These are phyloP conservation scores for Myiotriccus ornatus DNA, from an alignment of 2,797 vertebrate genomes.

Conservation along the genomic window DNA sequence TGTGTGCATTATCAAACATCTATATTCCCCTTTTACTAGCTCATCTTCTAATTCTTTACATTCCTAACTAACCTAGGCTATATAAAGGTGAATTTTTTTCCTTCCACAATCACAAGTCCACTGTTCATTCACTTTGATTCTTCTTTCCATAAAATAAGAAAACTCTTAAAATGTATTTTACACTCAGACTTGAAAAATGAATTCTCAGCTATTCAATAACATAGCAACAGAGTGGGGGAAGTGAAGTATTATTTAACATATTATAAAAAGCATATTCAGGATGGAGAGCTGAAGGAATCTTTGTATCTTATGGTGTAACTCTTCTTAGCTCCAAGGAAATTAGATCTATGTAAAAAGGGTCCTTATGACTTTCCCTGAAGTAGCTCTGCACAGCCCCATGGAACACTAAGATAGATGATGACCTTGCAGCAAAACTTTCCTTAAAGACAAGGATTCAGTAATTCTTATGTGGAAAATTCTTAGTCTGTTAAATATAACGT, in stretches of 20 bases:
- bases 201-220: neutral
- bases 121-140: neutral
- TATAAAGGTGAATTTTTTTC: neutral
- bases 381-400: neutral
- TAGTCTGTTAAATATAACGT: neutral
- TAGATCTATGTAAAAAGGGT: neutral
- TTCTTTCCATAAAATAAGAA: neutral
- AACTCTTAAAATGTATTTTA: neutral
- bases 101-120: neutral
- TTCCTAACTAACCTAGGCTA: accelerated
- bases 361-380: neutral
- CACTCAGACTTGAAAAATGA: neutral
- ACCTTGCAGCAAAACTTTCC: neutral
- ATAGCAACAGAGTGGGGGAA: neutral
- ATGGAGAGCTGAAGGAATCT: neutral
- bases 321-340: neutral
- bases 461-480: neutral
- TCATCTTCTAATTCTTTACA: neutral
- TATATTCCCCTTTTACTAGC: neutral
- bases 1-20: neutral
- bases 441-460: neutral
- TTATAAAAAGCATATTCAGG: neutral
- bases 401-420: neutral
- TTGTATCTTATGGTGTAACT: neutral
- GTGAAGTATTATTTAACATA: neutral